These are phyloP conservation scores for Bombycilla garrulus DNA, from an alignment of 2,113 vertebrate species.

Conservation along the genomic window DNA sequence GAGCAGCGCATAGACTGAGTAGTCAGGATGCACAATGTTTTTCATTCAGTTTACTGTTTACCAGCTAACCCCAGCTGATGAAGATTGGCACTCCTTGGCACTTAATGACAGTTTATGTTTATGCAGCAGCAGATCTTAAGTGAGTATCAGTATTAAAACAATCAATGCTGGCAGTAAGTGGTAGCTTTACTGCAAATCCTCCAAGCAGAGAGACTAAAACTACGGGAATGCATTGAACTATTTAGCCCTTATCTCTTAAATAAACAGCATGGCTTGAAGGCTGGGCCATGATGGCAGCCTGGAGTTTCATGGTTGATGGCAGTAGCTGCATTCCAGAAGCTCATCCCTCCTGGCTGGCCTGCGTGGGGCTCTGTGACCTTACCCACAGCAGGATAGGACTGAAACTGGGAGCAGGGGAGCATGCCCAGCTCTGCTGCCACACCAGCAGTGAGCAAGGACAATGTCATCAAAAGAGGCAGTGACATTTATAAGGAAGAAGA, in stretches of 20 bases:
- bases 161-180: background rate
- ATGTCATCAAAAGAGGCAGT: background rate
- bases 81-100: background rate
- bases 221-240: background rate
- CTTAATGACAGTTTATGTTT: background rate
- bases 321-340: background rate
- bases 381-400: background rate
- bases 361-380: background rate
- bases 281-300: rapidly evolving
- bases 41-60: background rate
- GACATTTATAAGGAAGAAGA: background rate
- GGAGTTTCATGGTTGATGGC: background rate
- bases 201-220: background rate
- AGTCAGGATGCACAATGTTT: background rate
- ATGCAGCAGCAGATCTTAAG: background rate
- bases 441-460: background rate
- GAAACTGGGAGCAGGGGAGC: background rate
- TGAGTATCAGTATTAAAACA: background rate
- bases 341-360: background rate
- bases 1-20: background rate
- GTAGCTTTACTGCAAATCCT: background rate
- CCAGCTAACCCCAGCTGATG: background rate
- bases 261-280: background rate
- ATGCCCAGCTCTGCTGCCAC: background rate
- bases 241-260: background rate